These are phyloP conservation scores for Glossosoma conforme DNA, from an alignment of 1,140 invertebrate genomes.

Conservation along the genomic window DNA sequence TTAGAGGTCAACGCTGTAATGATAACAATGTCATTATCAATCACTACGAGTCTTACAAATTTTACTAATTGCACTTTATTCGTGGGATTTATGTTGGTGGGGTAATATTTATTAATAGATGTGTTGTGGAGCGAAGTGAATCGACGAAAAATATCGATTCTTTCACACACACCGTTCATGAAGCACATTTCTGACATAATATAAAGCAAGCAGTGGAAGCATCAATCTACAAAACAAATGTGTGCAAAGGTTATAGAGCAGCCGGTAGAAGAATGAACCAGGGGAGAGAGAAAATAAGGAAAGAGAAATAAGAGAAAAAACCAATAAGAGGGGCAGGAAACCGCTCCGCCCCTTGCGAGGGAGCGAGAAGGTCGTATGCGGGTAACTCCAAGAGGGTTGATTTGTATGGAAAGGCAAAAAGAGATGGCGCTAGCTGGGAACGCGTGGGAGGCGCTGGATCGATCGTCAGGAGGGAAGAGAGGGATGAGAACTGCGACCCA, in stretches of 20 bases:
- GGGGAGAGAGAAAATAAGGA: conserved; percentile 17
- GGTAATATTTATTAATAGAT: too few species aligned
- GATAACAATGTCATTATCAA: too few species aligned
- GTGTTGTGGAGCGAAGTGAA: too few species aligned
- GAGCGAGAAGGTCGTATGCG: conserved; percentile 1
- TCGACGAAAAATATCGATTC: too few species aligned
- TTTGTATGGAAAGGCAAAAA: conserved; percentile 5
- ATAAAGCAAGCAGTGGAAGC: too few species aligned
- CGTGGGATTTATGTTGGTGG: too few species aligned
- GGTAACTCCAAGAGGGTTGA: conserved; percentile 7
- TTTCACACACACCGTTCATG: too few species aligned
- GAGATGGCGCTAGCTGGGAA: conserved; percentile 17
- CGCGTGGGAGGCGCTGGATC: conserved; percentile 31
- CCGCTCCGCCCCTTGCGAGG: not conserved
- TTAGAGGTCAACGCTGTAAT: too few species aligned
- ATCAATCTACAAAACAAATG: not conserved
- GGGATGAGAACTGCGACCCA: conserved; percentile 17
- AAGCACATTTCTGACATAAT: too few species aligned
- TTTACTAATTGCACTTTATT: too few species aligned
- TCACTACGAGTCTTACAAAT: too few species aligned
- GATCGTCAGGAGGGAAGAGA: conserved; percentile 17
- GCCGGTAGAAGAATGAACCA: not conserved
- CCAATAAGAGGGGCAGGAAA: conserved; percentile 12
- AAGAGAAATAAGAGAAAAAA: conserved; percentile 18
- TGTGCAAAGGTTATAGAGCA: conserved; percentile 12